These are phyloP conservation scores for Lasioglossum baleicum DNA, from an alignment of 1,140 invertebrate species.

Conservation along the genomic window DNA sequence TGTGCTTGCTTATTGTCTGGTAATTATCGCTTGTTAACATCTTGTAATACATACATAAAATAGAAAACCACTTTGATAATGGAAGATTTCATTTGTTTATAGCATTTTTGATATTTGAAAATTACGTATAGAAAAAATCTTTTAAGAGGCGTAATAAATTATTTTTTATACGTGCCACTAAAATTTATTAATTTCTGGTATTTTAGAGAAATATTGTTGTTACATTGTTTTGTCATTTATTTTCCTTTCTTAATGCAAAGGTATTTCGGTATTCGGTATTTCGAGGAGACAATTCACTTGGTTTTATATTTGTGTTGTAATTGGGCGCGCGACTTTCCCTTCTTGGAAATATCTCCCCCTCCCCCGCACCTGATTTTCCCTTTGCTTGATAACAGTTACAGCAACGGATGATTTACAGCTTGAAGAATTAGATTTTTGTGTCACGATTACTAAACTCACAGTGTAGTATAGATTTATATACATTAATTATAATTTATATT, in stretches of 20 bases:
- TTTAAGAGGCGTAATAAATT: no score
- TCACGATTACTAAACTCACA: no score
- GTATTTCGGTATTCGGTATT: neutral
- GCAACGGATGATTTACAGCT: no score
- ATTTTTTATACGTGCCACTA: no score
- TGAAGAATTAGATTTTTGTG: no score
- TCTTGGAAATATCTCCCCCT: conserved; percentile 11
- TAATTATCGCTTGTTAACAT: neutral
- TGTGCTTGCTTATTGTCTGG: neutral
- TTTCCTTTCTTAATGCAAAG: neutral
- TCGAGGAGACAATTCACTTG: neutral
- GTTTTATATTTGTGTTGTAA: conserved; percentile 3
- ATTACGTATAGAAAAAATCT: neutral
- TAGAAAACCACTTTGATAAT: neutral
- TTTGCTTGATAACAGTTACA: no score
- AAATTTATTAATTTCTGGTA: no score
- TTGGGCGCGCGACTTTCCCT: conserved; percentile 11
- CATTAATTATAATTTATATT: no score
- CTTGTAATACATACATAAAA: neutral
- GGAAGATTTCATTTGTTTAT: neutral
- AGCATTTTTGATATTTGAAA: neutral
- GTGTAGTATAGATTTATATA: no score
- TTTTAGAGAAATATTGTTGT: no score
- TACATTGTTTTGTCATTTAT: no score
- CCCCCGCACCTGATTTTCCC: no score